phyloP scores from a whole-genome alignment of 1,140 invertebrate genomes.

The Bradynema listronoti region DNA sequence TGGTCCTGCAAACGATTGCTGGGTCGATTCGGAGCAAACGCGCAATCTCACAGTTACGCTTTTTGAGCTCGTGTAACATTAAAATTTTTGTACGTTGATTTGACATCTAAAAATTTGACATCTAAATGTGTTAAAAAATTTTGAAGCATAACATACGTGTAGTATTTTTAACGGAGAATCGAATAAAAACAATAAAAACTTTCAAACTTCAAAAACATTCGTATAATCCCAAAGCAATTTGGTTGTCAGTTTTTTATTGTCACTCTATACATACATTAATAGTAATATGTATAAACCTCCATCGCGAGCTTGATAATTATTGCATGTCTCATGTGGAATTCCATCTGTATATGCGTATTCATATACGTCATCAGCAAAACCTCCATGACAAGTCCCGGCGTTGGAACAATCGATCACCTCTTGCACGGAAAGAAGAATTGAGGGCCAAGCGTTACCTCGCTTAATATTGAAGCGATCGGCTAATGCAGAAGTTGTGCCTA shows the following conservation, averaged over 20 bases:
- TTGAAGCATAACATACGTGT: no score
- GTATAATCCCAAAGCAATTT: no score
- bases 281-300: conserved; percentile 58
- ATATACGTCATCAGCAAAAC: conserved; percentile 59
- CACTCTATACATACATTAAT: background rate
- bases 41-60: no score
- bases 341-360: conserved; percentile 58
- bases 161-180: no score
- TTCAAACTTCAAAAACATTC: no score
- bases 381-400: conserved; percentile 60
- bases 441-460: conserved; percentile 60
- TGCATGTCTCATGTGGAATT: conserved; percentile 62
- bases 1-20: no score
- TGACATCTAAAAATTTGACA: background rate
- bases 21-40: no score
- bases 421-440: conserved; percentile 59
- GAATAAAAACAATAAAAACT: no score
- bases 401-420: conserved; percentile 61
- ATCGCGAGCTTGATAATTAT: conserved; percentile 62
- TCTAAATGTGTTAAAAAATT: no score
- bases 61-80: no score
- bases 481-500: conserved; percentile 53
- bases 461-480: conserved; percentile 63
- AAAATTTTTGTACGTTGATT: no score
- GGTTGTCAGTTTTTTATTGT: background rate